Evolutionary conservation across 2,797 vertebrate genomes (phyloP).

Genomic region (Chaetophractus vellerosus): DNA sequence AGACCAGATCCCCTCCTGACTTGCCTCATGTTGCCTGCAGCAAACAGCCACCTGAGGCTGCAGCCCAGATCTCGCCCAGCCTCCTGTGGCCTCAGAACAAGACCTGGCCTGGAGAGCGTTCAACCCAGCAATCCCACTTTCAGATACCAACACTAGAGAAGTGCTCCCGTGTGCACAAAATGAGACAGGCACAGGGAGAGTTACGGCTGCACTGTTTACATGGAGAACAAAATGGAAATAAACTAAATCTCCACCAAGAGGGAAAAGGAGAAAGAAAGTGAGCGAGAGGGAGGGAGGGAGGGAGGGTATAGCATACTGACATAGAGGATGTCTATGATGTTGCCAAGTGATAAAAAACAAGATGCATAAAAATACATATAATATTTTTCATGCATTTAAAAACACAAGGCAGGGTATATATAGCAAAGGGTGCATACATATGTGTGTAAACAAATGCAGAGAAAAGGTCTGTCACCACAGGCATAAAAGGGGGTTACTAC

Average conservation of each 20-base stretch:
- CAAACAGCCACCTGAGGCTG: conserved; percentile 75
- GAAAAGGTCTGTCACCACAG: background rate
- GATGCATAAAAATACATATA: background rate
- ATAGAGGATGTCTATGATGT: background rate
- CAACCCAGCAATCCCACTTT: background rate
- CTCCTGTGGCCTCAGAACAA: background rate
- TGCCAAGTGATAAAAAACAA: background rate
- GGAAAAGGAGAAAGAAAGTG: background rate
- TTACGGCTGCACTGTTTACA: too few relatives aligned
- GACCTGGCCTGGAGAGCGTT: background rate
- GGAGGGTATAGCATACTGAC: background rate
- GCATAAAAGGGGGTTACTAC: too few relatives aligned
- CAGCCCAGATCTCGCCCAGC: conserved; percentile 27
- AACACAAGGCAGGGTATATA: background rate
- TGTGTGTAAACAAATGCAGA: too few relatives aligned
- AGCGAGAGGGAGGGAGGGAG: too few relatives aligned
- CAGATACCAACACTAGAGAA: background rate
- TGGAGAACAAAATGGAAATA: background rate
- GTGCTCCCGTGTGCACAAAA: background rate
- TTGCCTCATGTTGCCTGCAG: conserved; percentile 4
- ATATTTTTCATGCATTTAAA: background rate
- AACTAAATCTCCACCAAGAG: background rate
- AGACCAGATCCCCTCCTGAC: background rate
- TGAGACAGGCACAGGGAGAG: background rate
- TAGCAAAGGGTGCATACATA: background rate